Percentiles rank a stretch among this genome's conserved stretches.
Evolutionary conservation across 2,113 vertebrate genomes (phyloP).

Genomic region (Phycodurus eques): DNA sequence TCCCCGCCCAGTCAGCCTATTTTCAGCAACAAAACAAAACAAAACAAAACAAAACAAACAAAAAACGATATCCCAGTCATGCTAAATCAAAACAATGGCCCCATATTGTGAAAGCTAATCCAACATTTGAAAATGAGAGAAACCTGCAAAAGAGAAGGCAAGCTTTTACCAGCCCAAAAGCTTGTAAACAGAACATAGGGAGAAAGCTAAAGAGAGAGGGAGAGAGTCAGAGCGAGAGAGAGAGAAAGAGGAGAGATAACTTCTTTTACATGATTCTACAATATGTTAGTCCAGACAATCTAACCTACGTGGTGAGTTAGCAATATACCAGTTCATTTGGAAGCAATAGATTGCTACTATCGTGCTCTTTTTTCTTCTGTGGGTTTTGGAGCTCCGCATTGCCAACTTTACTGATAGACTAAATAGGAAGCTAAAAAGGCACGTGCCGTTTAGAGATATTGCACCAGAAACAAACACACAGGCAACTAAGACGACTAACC

Average conservation of each 20-base stretch:
- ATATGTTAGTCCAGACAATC: constrained; percentile 64
- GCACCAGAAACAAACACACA: constrained; percentile 76
- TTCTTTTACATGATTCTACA: constrained; percentile 60
- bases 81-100: constrained; percentile 72
- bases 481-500: constrained; percentile 62
- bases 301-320: constrained; percentile 62
- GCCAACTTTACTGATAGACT: constrained; percentile 68
- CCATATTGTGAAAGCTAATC: constrained; percentile 63
- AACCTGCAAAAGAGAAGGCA: constrained; percentile 69
- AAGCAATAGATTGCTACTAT: constrained; percentile 54
- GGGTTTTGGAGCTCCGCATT: constrained; percentile 55
- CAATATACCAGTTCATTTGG: constrained; percentile 56
- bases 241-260: constrained; percentile 60
- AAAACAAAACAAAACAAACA: constrained; percentile 56
- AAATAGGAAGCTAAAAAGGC: constrained; percentile 79
- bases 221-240: constrained; percentile 19
- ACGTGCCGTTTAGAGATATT: constrained; percentile 74
- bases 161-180: constrained; percentile 54
- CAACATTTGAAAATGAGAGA: constrained; percentile 68
- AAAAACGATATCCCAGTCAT: constrained; percentile 69
- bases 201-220: neutral
- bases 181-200: constrained; percentile 59
- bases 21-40: constrained; percentile 68
- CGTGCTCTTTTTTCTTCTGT: constrained; percentile 65
- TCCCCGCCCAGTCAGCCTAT: constrained; percentile 63